A percentile compares a stretch with the other conserved stretches of the same genome.
These are phyloP conservation scores for Oscheius myriophilus DNA, from an alignment of 2,888 invertebrate genomes.

Conservation along the genomic window DNA sequence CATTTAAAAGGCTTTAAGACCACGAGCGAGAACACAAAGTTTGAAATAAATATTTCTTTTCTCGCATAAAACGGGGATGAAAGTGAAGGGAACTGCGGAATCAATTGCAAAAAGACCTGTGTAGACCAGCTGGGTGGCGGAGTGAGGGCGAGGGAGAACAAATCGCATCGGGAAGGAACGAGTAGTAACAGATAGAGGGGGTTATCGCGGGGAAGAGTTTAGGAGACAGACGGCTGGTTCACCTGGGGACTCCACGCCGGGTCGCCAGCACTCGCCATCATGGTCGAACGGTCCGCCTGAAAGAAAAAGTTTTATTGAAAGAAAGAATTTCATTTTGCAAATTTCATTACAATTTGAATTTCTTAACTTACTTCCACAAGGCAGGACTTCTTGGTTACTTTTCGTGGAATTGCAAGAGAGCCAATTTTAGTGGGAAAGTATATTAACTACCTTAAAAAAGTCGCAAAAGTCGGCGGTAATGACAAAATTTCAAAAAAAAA, in stretches of 20 bases:
- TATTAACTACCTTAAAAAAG: too few relatives aligned
- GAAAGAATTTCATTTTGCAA: background rate
- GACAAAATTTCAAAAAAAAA: too few relatives aligned
- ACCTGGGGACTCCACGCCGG: slow-evolving; percentile 67
- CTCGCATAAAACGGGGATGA: slow-evolving; percentile 1
- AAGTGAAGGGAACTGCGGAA: background rate
- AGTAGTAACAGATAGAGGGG: slow-evolving; percentile 19
- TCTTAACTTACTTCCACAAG: too few relatives aligned
- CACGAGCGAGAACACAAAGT: background rate
- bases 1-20: too few relatives aligned
- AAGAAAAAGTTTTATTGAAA: slow-evolving; percentile 25
- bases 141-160: slow-evolving; percentile 1
- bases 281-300: slow-evolving; percentile 66
- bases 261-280: slow-evolving; percentile 68
- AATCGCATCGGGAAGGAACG: background rate
- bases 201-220: background rate
- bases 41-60: background rate
- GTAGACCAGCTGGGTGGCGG: slow-evolving; percentile 5
- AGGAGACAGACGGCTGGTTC: slow-evolving; percentile 49
- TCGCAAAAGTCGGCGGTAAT: too few relatives aligned
- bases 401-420: too few relatives aligned
- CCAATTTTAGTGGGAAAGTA: too few relatives aligned
- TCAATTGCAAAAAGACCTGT: slow-evolving; percentile 29
- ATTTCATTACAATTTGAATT: background rate
- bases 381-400: too few relatives aligned